These are phyloP conservation scores for Jacana jacana DNA, from an alignment of 2,113 vertebrate species.

Conservation along the genomic window DNA sequence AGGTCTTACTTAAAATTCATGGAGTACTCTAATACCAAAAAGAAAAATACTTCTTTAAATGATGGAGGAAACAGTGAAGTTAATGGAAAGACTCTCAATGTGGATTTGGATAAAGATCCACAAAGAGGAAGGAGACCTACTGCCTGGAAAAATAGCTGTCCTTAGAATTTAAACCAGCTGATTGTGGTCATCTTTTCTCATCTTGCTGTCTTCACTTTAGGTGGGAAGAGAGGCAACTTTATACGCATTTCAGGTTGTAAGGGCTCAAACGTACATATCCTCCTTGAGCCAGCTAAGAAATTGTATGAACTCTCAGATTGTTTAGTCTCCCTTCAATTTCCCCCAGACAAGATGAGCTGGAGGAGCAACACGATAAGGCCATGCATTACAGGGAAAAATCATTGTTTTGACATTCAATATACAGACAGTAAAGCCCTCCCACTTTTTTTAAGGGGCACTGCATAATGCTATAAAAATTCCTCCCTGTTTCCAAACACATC, in stretches of 20 bases:
- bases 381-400: background rate
- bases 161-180: background rate
- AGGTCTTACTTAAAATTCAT: background rate
- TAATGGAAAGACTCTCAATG: background rate
- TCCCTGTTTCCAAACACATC: background rate
- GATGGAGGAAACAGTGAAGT: background rate
- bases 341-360: background rate
- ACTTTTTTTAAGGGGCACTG: background rate
- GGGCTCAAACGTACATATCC: background rate
- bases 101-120: background rate
- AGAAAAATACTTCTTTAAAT: background rate
- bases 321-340: background rate
- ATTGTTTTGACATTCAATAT: background rate
- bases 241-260: background rate
- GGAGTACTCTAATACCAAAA: background rate
- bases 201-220: background rate
- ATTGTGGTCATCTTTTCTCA: background rate
- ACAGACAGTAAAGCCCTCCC: background rate
- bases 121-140: background rate
- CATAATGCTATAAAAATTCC: background rate
- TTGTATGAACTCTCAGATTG: background rate
- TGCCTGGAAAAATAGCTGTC: background rate
- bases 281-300: background rate
- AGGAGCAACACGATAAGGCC: background rate
- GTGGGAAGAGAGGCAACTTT: background rate